A percentile compares a stretch with the other conserved stretches of the same genome.
Conservation (phyloP, 1,140 invertebrate species). For the Pogonognathellus flavescens region DNA sequence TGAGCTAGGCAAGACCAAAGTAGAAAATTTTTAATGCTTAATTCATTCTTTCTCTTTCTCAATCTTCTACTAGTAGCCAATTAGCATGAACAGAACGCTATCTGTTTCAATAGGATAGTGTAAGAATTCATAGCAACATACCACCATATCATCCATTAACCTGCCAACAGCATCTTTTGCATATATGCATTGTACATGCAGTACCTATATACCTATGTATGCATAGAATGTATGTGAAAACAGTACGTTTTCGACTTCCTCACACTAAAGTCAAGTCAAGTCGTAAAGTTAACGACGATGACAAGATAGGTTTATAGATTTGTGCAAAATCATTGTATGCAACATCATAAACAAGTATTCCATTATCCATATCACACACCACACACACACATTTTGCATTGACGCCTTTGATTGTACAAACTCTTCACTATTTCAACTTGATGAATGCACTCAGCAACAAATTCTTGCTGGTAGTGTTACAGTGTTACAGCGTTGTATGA, state of each 20-base stretch:
- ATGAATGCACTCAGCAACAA: too few species aligned
- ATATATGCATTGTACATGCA: not conserved
- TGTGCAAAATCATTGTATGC: constrained; percentile 40
- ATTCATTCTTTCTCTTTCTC: constrained; percentile 38
- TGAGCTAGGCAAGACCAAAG: not conserved
- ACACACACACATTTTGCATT: not conserved
- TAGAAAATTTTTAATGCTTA: constrained; percentile 26
- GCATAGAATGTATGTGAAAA: too few species aligned
- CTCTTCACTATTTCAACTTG: too few species aligned
- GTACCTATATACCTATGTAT: too few species aligned
- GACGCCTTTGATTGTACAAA: too few species aligned
- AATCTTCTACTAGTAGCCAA: constrained; percentile 22
- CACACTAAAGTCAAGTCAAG: not conserved
- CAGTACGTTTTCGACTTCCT: constrained; percentile 3
- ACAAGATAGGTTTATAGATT: constrained; percentile 47
- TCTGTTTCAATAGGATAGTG: constrained; percentile 16
- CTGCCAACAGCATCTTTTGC: too few species aligned
- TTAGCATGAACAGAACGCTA: constrained; percentile 3
- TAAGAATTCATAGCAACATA: not conserved
- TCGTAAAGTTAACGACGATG: constrained; percentile 39
- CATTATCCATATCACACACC: constrained; percentile 33
- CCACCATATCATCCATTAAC: not conserved
- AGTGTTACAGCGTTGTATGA: too few species aligned
- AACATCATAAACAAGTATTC: constrained; percentile 30
- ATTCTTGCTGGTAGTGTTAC: too few species aligned